Evolutionary conservation across 2,888 invertebrate genomes (phyloP).

Genomic region (Apamea sordens): DNA sequence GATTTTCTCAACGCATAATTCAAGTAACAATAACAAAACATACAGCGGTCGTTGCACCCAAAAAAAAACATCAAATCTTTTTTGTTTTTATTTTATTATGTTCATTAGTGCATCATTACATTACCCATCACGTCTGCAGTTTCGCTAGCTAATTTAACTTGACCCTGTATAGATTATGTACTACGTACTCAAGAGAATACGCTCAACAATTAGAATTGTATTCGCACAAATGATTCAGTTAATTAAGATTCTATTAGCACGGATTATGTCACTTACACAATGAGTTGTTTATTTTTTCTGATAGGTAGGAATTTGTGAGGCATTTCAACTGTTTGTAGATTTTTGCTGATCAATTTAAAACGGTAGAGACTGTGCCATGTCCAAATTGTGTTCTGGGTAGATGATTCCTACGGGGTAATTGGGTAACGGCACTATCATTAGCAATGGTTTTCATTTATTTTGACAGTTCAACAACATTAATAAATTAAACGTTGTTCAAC

Average conservation of each 20-base stretch:
- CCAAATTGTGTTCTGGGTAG: not conserved
- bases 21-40: not conserved
- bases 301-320: constrained; percentile 4
- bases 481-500: no score
- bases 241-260: constrained; percentile 45
- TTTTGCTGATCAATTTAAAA: not conserved
- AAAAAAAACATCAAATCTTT: no score
- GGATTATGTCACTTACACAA: constrained; percentile 33
- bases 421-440: no score
- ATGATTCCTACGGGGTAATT: not conserved
- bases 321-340: constrained; percentile 17
- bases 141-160: not conserved
- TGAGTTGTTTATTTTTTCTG: constrained; percentile 35
- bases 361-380: not conserved
- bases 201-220: constrained; percentile 34
- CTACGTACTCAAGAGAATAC: constrained; percentile 25
- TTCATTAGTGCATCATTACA: no score
- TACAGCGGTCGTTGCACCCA: not conserved
- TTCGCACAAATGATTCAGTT: constrained; percentile 32
- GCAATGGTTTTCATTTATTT: no score
- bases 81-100: not conserved
- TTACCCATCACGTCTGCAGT: not conserved
- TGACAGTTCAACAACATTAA: no score
- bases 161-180: not conserved
- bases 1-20: not conserved